These are phyloP conservation scores for Dermatemys mawii DNA, from an alignment of 2,113 vertebrate species.

Conservation along the genomic window DNA sequence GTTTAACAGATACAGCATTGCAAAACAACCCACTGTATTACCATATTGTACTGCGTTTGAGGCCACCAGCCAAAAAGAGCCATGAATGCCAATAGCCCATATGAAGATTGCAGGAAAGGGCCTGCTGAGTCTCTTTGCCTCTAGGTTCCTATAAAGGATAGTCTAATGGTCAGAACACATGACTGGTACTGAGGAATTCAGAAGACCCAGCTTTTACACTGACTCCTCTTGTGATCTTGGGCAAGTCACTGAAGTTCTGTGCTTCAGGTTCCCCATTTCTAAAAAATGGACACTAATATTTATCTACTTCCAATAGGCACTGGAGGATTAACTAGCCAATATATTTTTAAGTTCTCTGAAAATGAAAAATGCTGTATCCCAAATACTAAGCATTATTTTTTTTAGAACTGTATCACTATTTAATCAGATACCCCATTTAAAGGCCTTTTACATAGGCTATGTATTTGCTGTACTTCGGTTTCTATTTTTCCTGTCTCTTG, in stretches of 20 bases:
- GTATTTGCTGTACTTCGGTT: rapidly evolving
- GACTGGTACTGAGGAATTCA: not conserved
- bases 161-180: not conserved
- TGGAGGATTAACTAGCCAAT: not conserved
- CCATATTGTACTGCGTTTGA: not conserved
- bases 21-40: not conserved
- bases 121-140: not conserved
- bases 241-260: not conserved
- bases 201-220: not conserved
- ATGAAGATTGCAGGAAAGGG: not conserved
- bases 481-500: not conserved
- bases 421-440: not conserved
- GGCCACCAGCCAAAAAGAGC: not conserved
- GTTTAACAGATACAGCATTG: not conserved
- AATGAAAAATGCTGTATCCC: not conserved
- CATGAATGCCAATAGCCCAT: not conserved
- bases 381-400: not conserved
- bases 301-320: not conserved
- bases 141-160: not conserved
- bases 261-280: not conserved
- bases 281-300: not conserved
- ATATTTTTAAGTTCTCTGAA: not conserved
- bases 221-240: not conserved
- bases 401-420: not conserved
- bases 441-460: not conserved